Conservation (phyloP, 2,797 vertebrate genomes). For the Corythornis leucogaster region DNA sequence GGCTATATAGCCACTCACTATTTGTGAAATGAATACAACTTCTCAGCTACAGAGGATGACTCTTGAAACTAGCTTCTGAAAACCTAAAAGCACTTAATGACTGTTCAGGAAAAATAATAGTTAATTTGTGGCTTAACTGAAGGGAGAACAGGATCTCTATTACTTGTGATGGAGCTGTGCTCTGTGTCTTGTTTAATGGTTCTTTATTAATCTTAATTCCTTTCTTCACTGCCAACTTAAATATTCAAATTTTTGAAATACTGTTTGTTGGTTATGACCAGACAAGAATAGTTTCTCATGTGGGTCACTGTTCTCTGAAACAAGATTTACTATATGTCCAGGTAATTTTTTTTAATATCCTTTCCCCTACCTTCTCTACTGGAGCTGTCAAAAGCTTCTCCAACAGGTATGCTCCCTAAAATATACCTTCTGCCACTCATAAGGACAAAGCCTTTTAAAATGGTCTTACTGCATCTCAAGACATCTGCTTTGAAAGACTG, state of each 20-base stretch:
- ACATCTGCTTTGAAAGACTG: background rate
- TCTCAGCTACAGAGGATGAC: background rate
- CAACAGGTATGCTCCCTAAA: background rate
- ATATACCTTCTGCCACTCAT: background rate
- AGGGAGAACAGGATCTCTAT: background rate
- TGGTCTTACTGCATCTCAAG: background rate
- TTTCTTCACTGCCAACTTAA: background rate
- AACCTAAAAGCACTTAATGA: background rate
- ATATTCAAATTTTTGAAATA: background rate
- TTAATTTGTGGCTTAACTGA: accelerated
- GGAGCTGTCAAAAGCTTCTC: background rate
- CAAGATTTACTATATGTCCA: background rate
- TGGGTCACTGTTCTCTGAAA: background rate
- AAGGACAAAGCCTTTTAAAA: background rate
- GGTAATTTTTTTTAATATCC: background rate
- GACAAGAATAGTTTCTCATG: background rate
- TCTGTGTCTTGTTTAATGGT: background rate
- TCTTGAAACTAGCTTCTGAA: background rate
- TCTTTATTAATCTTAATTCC: background rate
- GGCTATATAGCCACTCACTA: too few relatives aligned
- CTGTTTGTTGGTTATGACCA: background rate
- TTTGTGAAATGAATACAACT: background rate
- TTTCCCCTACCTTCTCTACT: background rate
- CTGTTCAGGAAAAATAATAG: background rate
- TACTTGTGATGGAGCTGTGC: background rate